phyloP scores from a whole-genome alignment of 2,888 invertebrate genomes.

The Altica lythri region DNA sequence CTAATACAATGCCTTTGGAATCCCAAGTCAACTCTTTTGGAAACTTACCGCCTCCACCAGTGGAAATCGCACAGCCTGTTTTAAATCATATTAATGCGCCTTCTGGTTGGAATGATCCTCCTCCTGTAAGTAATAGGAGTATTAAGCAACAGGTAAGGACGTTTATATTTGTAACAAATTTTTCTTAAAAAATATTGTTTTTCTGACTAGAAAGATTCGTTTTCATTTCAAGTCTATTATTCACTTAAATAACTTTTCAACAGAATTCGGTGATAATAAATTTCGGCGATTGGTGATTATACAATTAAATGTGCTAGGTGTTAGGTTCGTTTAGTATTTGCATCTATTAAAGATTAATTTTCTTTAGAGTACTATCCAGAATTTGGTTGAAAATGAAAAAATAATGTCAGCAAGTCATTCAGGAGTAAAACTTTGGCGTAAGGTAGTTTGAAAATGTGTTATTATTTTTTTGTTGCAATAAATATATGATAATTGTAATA shows the following conservation, averaged over 20 bases:
- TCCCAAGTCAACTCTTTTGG: constrained; percentile 38
- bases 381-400: constrained; percentile 37
- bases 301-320: neutral
- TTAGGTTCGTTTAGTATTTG: neutral
- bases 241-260: neutral
- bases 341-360: neutral
- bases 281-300: neutral
- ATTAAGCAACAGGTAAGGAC: constrained; percentile 64
- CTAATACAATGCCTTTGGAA: constrained; percentile 33
- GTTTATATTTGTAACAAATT: constrained; percentile 10
- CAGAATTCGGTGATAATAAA: neutral
- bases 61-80: constrained; percentile 37
- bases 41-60: constrained; percentile 27
- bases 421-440: constrained; percentile 72
- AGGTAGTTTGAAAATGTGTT: constrained; percentile 34
- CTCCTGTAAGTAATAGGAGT: constrained; percentile 69
- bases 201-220: neutral
- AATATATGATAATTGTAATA: too few relatives aligned
- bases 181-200: neutral
- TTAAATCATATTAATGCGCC: constrained; percentile 53
- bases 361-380: neutral
- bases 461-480: neutral
- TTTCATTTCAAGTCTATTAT: neutral
- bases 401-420: constrained; percentile 76
- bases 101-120: constrained; percentile 90